Evolutionary conservation across 2,797 vertebrate genomes (phyloP).

Genomic region (Pangasius larnaudii): DNA sequence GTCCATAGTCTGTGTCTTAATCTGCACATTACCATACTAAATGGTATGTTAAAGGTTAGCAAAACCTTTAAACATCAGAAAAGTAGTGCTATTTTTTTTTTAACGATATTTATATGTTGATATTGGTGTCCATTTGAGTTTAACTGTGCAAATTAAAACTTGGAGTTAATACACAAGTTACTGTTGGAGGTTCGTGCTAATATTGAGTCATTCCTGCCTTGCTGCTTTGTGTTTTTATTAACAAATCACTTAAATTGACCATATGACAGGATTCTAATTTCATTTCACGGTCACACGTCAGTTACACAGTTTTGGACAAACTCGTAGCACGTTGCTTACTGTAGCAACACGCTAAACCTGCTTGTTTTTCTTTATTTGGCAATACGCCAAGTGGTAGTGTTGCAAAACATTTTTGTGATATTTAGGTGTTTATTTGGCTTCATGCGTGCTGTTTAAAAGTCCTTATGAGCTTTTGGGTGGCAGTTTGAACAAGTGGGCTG

Average conservation of each 20-base stretch:
- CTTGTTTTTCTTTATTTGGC: neutral
- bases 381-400: neutral
- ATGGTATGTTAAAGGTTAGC: neutral
- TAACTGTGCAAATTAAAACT: neutral
- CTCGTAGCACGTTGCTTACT: neutral
- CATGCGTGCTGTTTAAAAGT: neutral
- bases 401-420: neutral
- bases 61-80: neutral
- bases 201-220: neutral
- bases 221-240: constrained; percentile 7
- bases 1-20: neutral
- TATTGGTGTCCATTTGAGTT: neutral
- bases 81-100: neutral
- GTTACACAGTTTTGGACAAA: neutral
- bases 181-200: neutral
- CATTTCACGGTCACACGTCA: neutral
- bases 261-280: neutral
- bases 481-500: constrained; percentile 17
- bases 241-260: neutral
- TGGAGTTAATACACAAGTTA: neutral
- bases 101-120: neutral
- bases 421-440: neutral
- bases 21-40: neutral
- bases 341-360: neutral
- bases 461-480: neutral